These are phyloP conservation scores for Globodera ellingtonae DNA, from an alignment of 1,140 invertebrate genomes.

Conservation along the genomic window DNA sequence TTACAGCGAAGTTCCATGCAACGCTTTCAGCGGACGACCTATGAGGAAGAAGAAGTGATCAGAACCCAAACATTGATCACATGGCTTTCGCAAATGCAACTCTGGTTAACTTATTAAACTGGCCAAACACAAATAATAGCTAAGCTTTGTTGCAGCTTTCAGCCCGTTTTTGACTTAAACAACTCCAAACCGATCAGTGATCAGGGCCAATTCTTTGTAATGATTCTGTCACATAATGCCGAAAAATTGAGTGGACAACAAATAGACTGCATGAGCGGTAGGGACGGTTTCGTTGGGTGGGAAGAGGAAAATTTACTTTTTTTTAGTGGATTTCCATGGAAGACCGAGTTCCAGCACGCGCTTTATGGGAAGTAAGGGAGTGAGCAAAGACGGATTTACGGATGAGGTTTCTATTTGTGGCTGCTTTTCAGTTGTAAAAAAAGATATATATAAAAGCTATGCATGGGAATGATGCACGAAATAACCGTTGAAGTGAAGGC, in stretches of 20 bases:
- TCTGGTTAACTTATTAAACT: constrained; percentile 40
- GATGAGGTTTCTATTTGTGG: constrained; percentile 52
- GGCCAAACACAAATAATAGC: not conserved
- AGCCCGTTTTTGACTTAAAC: constrained; percentile 57
- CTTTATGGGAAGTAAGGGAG: constrained; percentile 64
- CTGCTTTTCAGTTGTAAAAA: not conserved
- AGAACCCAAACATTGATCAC: constrained; percentile 55
- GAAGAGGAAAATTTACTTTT: constrained; percentile 18
- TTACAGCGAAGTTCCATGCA: constrained; percentile 55
- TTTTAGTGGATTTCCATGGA: constrained; percentile 62
- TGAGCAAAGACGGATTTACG: constrained; percentile 58
- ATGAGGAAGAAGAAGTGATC: constrained; percentile 58
- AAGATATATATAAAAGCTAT: constrained; percentile 50
- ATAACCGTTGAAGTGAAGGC: constrained; percentile 62
- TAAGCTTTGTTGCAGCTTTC: constrained; percentile 40
- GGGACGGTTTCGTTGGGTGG: not conserved
- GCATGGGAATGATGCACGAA: constrained; percentile 57
- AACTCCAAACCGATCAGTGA: constrained; percentile 58
- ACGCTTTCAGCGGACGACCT: constrained; percentile 59
- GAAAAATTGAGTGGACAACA: constrained; percentile 58
- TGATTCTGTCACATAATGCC: constrained; percentile 59
- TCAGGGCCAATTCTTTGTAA: constrained; percentile 61
- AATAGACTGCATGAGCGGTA: constrained; percentile 50
- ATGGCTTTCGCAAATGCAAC: constrained; percentile 64
- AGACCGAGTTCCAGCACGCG: constrained; percentile 57